phyloP scores from a whole-genome alignment of 2,888 invertebrate genomes.

The Cephus spinipes region DNA sequence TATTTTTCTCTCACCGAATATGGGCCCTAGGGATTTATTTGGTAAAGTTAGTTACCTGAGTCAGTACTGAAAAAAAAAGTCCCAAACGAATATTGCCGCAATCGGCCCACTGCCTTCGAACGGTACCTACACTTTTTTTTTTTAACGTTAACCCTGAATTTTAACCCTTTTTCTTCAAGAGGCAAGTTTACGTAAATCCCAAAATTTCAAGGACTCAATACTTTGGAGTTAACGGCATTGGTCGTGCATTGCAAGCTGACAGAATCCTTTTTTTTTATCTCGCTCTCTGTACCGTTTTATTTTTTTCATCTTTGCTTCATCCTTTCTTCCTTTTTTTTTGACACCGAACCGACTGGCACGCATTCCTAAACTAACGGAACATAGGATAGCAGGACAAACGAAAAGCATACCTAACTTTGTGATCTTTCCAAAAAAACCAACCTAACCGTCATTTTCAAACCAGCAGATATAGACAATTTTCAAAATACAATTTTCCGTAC shows the following conservation, averaged over 20 bases:
- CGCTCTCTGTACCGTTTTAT: constrained; percentile 7
- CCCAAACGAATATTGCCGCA: not conserved
- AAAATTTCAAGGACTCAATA: not conserved
- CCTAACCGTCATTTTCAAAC: not conserved
- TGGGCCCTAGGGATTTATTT: not conserved
- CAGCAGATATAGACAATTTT: not conserved
- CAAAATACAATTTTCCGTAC: not conserved
- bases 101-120: not conserved
- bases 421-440: too few relatives aligned
- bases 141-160: not conserved
- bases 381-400: not conserved
- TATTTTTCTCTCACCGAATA: not conserved
- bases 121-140: not conserved
- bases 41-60: not conserved
- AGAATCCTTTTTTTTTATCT: constrained; percentile 31
- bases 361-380: constrained; percentile 18
- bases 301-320: constrained; percentile 32
- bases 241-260: constrained; percentile 43
- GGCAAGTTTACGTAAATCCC: not conserved
- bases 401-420: not conserved
- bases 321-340: constrained; percentile 22
- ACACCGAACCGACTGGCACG: constrained; percentile 32
- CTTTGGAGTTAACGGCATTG: not conserved
- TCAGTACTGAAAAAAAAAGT: not conserved
- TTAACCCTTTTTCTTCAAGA: not conserved